Conservation (phyloP, 1,140 invertebrate genomes). For the Drosophila pectinifera region DNA sequence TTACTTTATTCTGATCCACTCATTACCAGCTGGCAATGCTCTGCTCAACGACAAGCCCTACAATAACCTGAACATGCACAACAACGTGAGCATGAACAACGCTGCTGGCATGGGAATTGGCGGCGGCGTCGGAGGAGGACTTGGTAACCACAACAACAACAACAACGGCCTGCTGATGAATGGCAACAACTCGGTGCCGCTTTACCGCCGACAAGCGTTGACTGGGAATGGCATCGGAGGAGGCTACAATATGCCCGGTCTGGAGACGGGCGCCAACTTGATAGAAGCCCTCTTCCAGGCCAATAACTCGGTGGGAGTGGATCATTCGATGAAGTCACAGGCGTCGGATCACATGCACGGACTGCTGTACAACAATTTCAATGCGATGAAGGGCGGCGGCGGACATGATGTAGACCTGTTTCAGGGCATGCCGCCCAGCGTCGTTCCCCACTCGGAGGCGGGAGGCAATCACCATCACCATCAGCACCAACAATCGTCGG, state of each 20-base stretch:
- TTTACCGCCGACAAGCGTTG: conserved; percentile 85
- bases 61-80: conserved; percentile 60
- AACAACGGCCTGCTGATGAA: conserved; percentile 61
- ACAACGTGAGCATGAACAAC: conserved; percentile 32
- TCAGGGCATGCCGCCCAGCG: conserved; percentile 42
- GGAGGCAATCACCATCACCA: conserved; percentile 12
- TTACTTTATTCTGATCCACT: neutral
- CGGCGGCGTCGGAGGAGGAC: neutral
- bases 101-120: conserved; percentile 19
- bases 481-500: conserved; percentile 50
- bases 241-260: conserved; percentile 68
- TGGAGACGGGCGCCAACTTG: conserved; percentile 64
- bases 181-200: conserved; percentile 83
- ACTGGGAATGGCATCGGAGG: conserved; percentile 66
- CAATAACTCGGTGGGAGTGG: conserved; percentile 55
- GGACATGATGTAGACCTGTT: conserved; percentile 75
- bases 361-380: conserved; percentile 77
- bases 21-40: conserved; percentile 32
- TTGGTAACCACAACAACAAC: conserved; percentile 20
- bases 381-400: conserved; percentile 48
- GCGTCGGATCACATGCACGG: conserved; percentile 61
- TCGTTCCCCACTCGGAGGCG: conserved; percentile 20
- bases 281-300: conserved; percentile 79
- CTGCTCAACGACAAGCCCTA: conserved; percentile 67
- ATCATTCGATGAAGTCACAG: conserved; percentile 59